Evolutionary conservation across 2,113 vertebrate species (phyloP).

Genomic region (Tautogolabrus adspersus): DNA sequence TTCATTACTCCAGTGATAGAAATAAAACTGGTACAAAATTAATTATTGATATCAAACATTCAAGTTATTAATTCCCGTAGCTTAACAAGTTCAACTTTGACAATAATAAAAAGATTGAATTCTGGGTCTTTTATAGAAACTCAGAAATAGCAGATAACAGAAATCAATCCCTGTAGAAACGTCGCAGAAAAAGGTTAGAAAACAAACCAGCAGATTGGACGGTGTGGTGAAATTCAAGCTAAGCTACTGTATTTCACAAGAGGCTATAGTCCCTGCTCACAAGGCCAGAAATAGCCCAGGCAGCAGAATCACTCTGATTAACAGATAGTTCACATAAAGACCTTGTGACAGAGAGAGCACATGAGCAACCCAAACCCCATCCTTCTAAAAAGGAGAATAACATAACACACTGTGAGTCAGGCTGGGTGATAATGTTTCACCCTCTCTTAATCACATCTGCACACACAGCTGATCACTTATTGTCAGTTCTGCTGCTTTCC

Average conservation of each 20-base stretch:
- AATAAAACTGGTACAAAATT: conserved; percentile 33
- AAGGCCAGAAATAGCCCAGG: conserved; percentile 52
- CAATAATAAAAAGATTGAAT: neutral
- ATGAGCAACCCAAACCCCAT: conserved; percentile 25
- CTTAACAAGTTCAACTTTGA: neutral
- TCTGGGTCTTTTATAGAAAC: neutral
- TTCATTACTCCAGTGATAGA: conserved; percentile 10
- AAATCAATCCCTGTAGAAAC: too few species aligned
- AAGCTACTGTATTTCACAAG: conserved; percentile 46
- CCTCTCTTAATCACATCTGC: neutral
- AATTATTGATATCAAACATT: conserved; percentile 25
- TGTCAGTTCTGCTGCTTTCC: neutral
- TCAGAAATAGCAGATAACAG: neutral
- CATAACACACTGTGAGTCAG: conserved; percentile 19
- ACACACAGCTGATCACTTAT: neutral
- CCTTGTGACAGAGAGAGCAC: conserved; percentile 42
- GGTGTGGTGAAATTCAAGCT: conserved; percentile 34
- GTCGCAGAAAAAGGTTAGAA: neutral
- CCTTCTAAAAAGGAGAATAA: conserved; percentile 18
- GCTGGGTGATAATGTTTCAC: conserved; percentile 13
- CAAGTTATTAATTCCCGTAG: conserved; percentile 1
- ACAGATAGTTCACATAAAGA: conserved; percentile 56
- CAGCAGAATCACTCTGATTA: conserved; percentile 57
- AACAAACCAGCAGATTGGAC: neutral
- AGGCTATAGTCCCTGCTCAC: conserved; percentile 16